These are phyloP conservation scores for Phoenoteleia sp. DNA, from an alignment of 2,888 invertebrate species.

Conservation along the genomic window DNA sequence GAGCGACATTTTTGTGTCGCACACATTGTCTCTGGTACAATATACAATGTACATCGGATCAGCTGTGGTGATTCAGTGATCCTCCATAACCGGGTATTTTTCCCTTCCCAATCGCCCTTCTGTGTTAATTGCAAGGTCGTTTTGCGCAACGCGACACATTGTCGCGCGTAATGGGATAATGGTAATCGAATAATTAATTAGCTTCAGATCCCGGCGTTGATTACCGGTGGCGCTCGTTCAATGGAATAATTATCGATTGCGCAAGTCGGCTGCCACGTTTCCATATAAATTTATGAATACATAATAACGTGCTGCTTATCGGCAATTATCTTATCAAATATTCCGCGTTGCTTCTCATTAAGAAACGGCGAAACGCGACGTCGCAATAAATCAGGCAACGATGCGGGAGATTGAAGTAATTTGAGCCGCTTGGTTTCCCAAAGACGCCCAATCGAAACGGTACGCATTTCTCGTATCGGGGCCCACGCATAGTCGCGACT, in stretches of 20 bases:
- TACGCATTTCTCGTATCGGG: conserved; percentile 42
- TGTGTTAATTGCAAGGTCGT: conserved; percentile 66
- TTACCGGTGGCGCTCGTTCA: conserved; percentile 64
- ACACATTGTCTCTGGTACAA: no score
- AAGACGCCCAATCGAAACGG: conserved; percentile 59
- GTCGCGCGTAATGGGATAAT: conserved; percentile 61
- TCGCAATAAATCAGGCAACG: conserved; percentile 78
- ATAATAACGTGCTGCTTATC: conserved; percentile 60
- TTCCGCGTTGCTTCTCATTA: conserved; percentile 58
- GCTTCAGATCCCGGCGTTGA: conserved; percentile 60
- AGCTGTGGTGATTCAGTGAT: neutral
- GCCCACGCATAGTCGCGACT: conserved; percentile 56
- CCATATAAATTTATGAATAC: conserved; percentile 65
- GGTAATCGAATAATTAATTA: conserved; percentile 72
- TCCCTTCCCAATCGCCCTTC: conserved; percentile 19
- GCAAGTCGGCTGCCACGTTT: conserved; percentile 49
- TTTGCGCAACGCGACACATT: conserved; percentile 59
- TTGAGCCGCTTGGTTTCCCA: conserved; percentile 67
- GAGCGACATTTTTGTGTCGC: neutral
- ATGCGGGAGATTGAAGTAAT: conserved; percentile 78
- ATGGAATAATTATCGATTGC: conserved; percentile 69
- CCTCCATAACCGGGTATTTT: neutral
- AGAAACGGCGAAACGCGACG: conserved; percentile 67
- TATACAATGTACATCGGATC: neutral
- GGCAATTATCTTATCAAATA: conserved; percentile 64